A percentile compares a stretch with the other conserved stretches of the same genome.
phyloP scores from a whole-genome alignment of 2,888 invertebrate species.

The Melinopterus prodromus region DNA sequence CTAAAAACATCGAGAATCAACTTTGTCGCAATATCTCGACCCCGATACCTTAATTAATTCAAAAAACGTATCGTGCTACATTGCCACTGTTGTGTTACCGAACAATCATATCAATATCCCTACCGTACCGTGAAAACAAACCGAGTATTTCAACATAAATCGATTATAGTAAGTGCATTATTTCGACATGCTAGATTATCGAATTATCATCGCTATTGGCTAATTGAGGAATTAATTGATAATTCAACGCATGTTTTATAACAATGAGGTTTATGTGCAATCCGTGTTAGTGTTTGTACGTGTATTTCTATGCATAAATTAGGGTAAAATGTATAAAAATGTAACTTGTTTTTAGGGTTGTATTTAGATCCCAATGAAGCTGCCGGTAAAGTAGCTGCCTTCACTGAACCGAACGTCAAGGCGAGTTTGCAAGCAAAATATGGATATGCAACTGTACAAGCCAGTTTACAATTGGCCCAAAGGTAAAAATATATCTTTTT shows the following conservation, averaged over 20 bases:
- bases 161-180: background rate
- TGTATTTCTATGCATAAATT: no score
- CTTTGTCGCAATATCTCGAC: background rate
- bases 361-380: slow-evolving; percentile 71
- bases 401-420: slow-evolving; percentile 73
- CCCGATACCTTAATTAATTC: background rate
- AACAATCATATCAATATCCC: background rate
- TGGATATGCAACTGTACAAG: slow-evolving; percentile 75
- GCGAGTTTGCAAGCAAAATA: slow-evolving; percentile 69
- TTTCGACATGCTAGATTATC: background rate
- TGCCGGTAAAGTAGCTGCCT: slow-evolving; percentile 74
- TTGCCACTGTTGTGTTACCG: background rate
- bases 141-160: background rate
- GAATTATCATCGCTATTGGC: background rate
- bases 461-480: slow-evolving; percentile 67
- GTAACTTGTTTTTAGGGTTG: slow-evolving; percentile 63
- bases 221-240: background rate
- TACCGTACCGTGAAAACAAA: background rate
- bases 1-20: background rate
- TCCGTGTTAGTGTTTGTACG: no score
- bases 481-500: slow-evolving; percentile 57
- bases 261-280: background rate
- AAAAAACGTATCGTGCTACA: background rate
- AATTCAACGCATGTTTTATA: background rate
- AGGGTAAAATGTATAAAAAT: background rate